Conservation (phyloP, 2,113 vertebrate species). For the Urocynchramus pylzowi region DNA sequence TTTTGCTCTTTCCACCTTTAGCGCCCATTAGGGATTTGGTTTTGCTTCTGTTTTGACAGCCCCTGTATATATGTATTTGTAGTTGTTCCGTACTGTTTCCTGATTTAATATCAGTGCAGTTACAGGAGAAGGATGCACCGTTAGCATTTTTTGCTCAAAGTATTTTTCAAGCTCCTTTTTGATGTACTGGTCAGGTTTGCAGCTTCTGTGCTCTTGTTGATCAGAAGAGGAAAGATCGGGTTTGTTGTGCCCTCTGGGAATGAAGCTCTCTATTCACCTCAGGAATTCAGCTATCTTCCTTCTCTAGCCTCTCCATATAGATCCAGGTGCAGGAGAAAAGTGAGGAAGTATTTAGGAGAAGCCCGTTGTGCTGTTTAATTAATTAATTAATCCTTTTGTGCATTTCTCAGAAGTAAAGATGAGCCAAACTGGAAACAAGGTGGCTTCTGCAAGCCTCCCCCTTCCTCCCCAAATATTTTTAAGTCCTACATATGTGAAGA, state of each 20-base stretch:
- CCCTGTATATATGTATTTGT: slow-evolving; percentile 72
- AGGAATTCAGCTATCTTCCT: neutral
- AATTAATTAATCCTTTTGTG: neutral
- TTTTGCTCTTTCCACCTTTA: slow-evolving; percentile 69
- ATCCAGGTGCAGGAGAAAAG: neutral
- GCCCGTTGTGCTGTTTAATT: neutral
- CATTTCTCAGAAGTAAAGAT: neutral
- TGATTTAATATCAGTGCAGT: slow-evolving; percentile 80
- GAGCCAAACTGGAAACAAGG: neutral
- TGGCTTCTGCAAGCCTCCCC: neutral
- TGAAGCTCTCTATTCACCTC: neutral
- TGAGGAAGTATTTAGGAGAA: neutral
- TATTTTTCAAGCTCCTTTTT: slow-evolving; percentile 79
- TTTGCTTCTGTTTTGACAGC: slow-evolving; percentile 76
- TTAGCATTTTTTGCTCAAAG: slow-evolving; percentile 80
- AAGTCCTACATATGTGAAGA: neutral
- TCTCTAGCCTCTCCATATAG: rapidly evolving
- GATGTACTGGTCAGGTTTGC: slow-evolving; percentile 77
- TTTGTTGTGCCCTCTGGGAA: slow-evolving; percentile 39
- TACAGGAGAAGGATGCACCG: slow-evolving; percentile 76
- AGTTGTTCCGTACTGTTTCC: slow-evolving; percentile 73
- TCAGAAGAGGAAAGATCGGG: slow-evolving; percentile 55
- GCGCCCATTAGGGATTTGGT: slow-evolving; percentile 72
- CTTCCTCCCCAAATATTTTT: neutral
- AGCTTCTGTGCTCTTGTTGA: slow-evolving; percentile 65